Evolutionary conservation across 2,797 vertebrate genomes (phyloP).

Genomic region (Pangasius djambal): DNA sequence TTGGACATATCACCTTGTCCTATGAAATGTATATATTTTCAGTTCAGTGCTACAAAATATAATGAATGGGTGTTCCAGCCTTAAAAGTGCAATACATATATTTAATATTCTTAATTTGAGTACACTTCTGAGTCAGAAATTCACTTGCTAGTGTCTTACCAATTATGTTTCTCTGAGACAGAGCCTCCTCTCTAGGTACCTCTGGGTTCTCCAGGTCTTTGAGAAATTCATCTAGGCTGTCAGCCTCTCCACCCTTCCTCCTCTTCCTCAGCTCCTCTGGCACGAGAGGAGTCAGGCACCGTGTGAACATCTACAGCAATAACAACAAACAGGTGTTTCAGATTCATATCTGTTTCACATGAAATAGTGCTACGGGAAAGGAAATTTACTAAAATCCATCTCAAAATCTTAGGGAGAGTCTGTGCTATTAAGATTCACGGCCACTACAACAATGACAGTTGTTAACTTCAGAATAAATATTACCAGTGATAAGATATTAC

Average conservation of each 20-base stretch:
- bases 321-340: not conserved
- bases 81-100: not conserved
- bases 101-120: not conserved
- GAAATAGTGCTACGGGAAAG: not conserved
- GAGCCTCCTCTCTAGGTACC: slow-evolving; percentile 89
- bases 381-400: not conserved
- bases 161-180: slow-evolving; percentile 87
- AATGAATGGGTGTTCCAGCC: not conserved
- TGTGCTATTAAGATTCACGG: not conserved
- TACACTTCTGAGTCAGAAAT: not conserved
- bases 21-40: not conserved
- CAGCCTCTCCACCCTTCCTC: slow-evolving; percentile 96
- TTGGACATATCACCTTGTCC: not conserved
- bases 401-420: not conserved
- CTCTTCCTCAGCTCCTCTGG: slow-evolving; percentile 96
- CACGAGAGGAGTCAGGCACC: slow-evolving; percentile 97
- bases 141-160: slow-evolving; percentile 70
- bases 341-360: not conserved
- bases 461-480: not conserved
- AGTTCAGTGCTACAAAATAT: not conserved
- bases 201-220: slow-evolving; percentile 98
- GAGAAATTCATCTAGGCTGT: slow-evolving; percentile 97
- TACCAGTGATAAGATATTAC: not conserved
- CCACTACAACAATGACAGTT: too few species aligned
- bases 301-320: slow-evolving; percentile 89